Evolutionary conservation across 2,888 invertebrate genomes (phyloP).

Genomic region (Phengaris alcon): DNA sequence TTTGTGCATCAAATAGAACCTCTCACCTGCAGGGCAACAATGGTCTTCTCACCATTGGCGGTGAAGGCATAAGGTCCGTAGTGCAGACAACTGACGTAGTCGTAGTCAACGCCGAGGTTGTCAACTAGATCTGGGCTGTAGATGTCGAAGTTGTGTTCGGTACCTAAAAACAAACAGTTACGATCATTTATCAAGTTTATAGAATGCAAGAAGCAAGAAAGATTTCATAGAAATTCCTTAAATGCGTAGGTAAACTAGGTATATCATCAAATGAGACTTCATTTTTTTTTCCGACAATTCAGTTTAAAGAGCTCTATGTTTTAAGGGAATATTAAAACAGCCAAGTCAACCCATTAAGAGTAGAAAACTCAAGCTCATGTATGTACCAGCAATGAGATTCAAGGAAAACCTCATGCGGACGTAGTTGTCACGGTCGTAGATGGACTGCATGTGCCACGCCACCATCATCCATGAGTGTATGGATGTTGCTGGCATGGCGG

Average conservation of each 20-base stretch:
- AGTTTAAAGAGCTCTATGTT: too few relatives aligned
- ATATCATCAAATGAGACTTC: neutral
- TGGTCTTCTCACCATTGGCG: conserved; percentile 81
- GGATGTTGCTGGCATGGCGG: too few relatives aligned
- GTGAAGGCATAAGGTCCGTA: conserved; percentile 84
- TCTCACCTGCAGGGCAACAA: conserved; percentile 70
- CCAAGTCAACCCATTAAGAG: too few relatives aligned
- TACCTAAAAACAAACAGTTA: conserved; percentile 46
- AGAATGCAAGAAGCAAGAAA: neutral
- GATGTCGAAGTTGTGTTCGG: conserved; percentile 77
- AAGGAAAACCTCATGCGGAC: too few relatives aligned
- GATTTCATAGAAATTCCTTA: too few relatives aligned
- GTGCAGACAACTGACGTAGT: conserved; percentile 87
- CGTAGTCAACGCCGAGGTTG: conserved; percentile 82
- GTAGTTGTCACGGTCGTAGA: too few relatives aligned
- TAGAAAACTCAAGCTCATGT: too few relatives aligned
- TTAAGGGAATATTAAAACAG: too few relatives aligned
- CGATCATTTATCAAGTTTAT: neutral
- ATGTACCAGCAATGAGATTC: too few relatives aligned
- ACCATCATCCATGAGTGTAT: too few relatives aligned
- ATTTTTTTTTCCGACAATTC: neutral
- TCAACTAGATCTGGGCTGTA: conserved; percentile 77
- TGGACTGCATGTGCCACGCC: too few relatives aligned
- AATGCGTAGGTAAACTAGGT: too few relatives aligned
- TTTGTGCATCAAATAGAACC: neutral